A percentile compares a stretch with the other conserved stretches of the same genome.
phyloP scores from a whole-genome alignment of 2,113 vertebrate genomes.

The Sander vitreus region DNA sequence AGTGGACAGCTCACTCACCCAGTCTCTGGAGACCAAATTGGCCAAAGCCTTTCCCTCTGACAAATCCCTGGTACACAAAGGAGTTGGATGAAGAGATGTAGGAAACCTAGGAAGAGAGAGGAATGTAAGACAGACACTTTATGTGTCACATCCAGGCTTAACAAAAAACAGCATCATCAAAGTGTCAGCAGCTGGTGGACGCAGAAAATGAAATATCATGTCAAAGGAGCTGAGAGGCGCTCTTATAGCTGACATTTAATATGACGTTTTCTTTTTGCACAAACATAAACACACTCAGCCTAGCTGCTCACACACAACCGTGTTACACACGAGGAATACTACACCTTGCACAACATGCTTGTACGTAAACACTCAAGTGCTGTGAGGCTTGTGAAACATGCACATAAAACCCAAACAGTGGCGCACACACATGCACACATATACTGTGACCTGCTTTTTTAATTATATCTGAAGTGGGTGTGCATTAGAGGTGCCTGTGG shows the following conservation, averaged over 20 bases:
- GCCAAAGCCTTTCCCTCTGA: conserved; percentile 96
- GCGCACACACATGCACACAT: conserved; percentile 12
- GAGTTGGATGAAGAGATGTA: conserved; percentile 92
- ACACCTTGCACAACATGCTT: conserved; percentile 5
- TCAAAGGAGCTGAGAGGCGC: conserved; percentile 67
- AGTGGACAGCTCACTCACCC: conserved; percentile 84
- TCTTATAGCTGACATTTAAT: conserved; percentile 79
- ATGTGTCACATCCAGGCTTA: conserved; percentile 66
- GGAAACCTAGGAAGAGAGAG: conserved; percentile 88
- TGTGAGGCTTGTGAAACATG: not conserved
- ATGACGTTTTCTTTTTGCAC: conserved; percentile 61
- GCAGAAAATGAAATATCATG: conserved; percentile 75
- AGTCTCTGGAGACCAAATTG: conserved; percentile 98
- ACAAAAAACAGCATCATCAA: conserved; percentile 72
- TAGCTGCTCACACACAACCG: not conserved
- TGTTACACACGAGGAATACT: conserved; percentile 25
- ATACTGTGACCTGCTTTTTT: conserved; percentile 68
- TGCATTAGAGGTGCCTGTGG: conserved; percentile 59
- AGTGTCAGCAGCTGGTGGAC: conserved; percentile 74
- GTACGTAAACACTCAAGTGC: conserved; percentile 1
- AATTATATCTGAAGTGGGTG: conserved; percentile 72
- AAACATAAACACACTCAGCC: conserved; percentile 50
- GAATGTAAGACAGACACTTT: conserved; percentile 66
- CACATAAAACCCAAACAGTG: conserved; percentile 11
- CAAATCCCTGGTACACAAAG: conserved; percentile 97